These are phyloP conservation scores for Apodemus agrarius DNA, from an alignment of 2,797 vertebrate species.

Conservation along the genomic window DNA sequence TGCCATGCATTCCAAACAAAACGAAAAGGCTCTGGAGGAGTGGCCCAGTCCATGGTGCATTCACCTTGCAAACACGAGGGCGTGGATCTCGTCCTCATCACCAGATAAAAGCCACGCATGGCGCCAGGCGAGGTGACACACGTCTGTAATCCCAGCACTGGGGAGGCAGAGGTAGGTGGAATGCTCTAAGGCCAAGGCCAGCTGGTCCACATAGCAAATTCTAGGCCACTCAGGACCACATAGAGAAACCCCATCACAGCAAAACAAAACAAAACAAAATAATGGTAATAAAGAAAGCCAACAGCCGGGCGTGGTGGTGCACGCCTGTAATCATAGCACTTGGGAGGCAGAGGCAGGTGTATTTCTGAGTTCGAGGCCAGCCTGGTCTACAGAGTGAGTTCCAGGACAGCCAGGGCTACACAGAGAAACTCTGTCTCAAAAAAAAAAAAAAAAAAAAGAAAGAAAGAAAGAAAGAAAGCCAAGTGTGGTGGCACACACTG, in stretches of 20 bases:
- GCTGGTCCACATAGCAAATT: background rate
- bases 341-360: too few species aligned
- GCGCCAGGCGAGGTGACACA: too few species aligned
- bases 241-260: background rate
- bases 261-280: too few species aligned
- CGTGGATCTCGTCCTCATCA: background rate
- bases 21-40: background rate
- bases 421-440: background rate
- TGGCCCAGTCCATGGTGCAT: background rate
- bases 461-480: background rate
- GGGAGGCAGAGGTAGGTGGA: background rate
- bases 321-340: too few species aligned
- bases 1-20: background rate
- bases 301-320: background rate
- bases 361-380: too few species aligned
- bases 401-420: background rate
- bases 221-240: background rate
- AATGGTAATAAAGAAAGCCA: background rate
- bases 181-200: background rate
- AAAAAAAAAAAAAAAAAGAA: background rate
- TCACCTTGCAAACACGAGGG: background rate
- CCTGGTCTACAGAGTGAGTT: background rate
- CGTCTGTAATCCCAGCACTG: background rate
- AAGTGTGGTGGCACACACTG: background rate
- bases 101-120: background rate